Conservation (phyloP, 2,888 invertebrate species). For the Clostera curtula region DNA sequence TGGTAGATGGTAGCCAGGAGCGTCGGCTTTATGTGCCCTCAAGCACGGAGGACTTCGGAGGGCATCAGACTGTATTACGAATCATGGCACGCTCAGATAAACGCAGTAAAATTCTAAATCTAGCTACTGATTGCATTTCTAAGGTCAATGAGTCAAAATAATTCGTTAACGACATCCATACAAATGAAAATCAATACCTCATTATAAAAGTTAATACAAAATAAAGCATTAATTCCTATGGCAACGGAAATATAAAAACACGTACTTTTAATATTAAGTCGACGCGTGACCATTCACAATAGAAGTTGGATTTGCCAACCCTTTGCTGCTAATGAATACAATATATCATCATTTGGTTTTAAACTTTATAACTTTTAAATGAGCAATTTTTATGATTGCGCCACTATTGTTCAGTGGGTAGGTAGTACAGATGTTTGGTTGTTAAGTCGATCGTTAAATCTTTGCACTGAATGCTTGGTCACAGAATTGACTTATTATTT, state of each 20-base stretch:
- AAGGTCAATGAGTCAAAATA: not conserved
- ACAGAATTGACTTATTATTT: no score
- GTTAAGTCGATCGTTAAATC: slow-evolving; percentile 35
- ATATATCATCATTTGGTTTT: slow-evolving; percentile 11
- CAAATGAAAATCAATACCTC: slow-evolving; percentile 13
- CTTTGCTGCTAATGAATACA: slow-evolving; percentile 65
- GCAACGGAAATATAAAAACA: slow-evolving; percentile 63
- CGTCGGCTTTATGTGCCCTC: no score
- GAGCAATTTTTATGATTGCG: slow-evolving; percentile 67
- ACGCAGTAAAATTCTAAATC: no score
- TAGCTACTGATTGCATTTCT: no score
- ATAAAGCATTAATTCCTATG: slow-evolving; percentile 49
- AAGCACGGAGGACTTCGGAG: no score
- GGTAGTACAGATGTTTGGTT: slow-evolving; percentile 32
- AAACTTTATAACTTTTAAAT: slow-evolving; percentile 56
- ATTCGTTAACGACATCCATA: slow-evolving; percentile 2
- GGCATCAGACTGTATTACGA: no score
- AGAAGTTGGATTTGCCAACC: slow-evolving; percentile 71
- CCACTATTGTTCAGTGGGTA: slow-evolving; percentile 36
- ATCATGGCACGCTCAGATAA: no score
- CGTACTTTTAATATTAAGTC: slow-evolving; percentile 55
- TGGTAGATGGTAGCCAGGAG: no score
- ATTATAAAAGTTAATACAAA: slow-evolving; percentile 20
- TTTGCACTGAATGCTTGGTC: slow-evolving; percentile 14
- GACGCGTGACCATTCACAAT: slow-evolving; percentile 71